Evolutionary conservation across 2,888 invertebrate genomes (phyloP), one percentile per base, ranked within the genome.

Genomic region (Ophion obscuratus): DNA sequence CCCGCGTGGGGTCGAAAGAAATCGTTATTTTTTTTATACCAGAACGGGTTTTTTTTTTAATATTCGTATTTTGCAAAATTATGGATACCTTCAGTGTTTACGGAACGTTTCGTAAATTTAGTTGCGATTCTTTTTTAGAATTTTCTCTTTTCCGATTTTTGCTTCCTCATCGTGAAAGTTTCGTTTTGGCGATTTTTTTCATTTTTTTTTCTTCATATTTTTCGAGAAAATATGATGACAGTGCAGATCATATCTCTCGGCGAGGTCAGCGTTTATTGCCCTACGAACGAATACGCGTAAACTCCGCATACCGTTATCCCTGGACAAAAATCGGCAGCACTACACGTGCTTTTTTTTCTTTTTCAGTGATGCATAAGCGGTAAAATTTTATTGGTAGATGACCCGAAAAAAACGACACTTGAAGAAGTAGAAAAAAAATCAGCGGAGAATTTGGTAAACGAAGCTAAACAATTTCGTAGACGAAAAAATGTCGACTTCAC

Each of bases 241-340:
- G 53, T 53, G 17, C 53, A 17, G 4, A 53, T 2, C 14, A 57
- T 53, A 36, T 57, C 66, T 53, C 24, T 1, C 17, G 17, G 27
- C 27, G 31, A 64, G 73, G 71, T 73, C 53, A 64, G 57, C 64
- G 47, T 80, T 80, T 80, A 73, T 73, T 40, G 73, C 66, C 40
- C 40, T 40, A 40, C 40, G 40, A 7, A 40, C 40, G 40, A 9
- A 14, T 31, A 31, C 31, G 31, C 31, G 4, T 31, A 31, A 31
- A 31, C 47, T 9, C n/a, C 11, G 24, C n/a, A 11, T 73, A 57
- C 80, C 80, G 80, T 80, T 80, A 73, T 14, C 17, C 27, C 10
- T 47, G 17, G 64, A 36, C 71, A 17, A 73, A 81, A 74, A 81
- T 81, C 67, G 57, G 36, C 73, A 53, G 66, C 47, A 78, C 20